Conservation (phyloP, 2,113 vertebrate species). For the Verasper variegatus region DNA sequence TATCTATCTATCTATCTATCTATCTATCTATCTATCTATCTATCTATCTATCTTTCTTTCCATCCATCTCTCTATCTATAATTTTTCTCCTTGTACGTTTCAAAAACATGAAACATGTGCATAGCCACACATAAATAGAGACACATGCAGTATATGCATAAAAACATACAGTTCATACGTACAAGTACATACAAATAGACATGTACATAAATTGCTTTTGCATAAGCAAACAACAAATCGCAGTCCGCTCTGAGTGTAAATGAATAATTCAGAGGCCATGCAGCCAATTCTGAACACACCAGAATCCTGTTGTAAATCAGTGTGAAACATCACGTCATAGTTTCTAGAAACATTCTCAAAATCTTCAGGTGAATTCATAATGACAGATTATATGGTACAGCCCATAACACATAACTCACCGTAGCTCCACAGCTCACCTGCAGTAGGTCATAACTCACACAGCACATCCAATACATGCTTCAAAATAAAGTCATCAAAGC, state of each 20-base stretch:
- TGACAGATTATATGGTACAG: background rate
- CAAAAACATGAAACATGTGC: background rate
- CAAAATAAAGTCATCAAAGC: too few species aligned
- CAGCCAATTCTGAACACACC: slow-evolving; percentile 23
- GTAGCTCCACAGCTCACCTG: background rate
- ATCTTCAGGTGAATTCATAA: background rate
- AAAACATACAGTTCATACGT: too few species aligned
- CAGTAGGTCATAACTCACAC: background rate
- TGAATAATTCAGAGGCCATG: slow-evolving; percentile 66
- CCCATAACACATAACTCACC: background rate
- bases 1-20: background rate
- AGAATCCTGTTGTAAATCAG: slow-evolving; percentile 30
- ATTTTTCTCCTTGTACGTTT: too few species aligned
- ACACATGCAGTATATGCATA: background rate
- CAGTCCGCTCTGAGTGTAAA: slow-evolving; percentile 33
- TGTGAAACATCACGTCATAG: slow-evolving; percentile 20
- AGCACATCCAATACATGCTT: background rate
- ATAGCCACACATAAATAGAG: background rate
- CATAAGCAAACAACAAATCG: slow-evolving; percentile 34
- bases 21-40: background rate
- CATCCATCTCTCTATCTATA: background rate
- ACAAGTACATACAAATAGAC: background rate
- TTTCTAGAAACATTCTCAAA: too few species aligned
- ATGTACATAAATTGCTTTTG: slow-evolving; percentile 19
- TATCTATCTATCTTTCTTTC: background rate